phyloP scores from a whole-genome alignment of 2,113 vertebrate species.

The Diglossa brunneiventris region DNA sequence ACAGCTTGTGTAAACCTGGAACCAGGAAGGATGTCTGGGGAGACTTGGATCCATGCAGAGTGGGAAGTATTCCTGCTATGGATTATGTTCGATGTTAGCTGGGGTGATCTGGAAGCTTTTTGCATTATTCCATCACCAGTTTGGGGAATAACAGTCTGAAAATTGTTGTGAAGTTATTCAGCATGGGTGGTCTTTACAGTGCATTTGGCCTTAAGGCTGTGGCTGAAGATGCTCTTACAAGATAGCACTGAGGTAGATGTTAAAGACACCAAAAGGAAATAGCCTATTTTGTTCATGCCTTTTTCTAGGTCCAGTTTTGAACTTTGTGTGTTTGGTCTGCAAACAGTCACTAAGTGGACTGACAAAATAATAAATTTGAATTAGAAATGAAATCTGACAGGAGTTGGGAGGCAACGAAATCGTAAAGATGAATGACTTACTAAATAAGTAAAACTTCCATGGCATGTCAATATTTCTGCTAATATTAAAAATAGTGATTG shows the following conservation, averaged over 20 bases:
- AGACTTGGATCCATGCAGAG: not conserved
- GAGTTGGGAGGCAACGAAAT: not conserved
- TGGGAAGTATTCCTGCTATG: not conserved
- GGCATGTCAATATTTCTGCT: not conserved
- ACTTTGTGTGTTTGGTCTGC: not conserved
- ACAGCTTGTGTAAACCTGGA: not conserved
- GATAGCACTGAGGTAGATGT: not conserved
- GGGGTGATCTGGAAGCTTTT: not conserved
- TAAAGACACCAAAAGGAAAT: not conserved
- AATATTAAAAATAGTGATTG: not conserved
- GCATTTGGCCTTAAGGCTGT: not conserved
- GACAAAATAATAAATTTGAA: not conserved
- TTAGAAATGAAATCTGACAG: not conserved
- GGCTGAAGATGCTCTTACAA: not conserved
- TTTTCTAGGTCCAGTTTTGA: not conserved
- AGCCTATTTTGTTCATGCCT: not conserved
- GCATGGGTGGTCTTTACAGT: not conserved
- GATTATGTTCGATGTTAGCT: not conserved
- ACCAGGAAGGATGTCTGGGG: not conserved
- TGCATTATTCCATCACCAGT: not conserved
- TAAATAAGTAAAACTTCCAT: not conserved
- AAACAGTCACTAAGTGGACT: not conserved
- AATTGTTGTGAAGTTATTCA: not conserved
- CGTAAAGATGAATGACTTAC: not conserved
- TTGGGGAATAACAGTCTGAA: not conserved